Percentiles rank a stretch among this genome's conserved stretches.
Evolutionary conservation across 53 echinoderm and acorn worm genomes (phyloP).

Genomic region (Echinometra lucunter): DNA sequence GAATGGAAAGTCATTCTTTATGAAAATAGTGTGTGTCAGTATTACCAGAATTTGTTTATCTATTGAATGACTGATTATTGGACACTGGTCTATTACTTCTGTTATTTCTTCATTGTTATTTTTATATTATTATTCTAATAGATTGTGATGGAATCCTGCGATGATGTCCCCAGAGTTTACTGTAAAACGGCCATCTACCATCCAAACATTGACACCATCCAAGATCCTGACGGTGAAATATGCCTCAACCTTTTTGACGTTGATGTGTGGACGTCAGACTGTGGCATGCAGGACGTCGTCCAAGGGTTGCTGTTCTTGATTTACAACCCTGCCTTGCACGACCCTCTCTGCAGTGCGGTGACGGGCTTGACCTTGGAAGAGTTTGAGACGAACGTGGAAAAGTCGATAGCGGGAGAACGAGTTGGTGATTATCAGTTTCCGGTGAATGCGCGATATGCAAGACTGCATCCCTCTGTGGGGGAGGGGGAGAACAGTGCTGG

Average conservation of each 20-base stretch:
- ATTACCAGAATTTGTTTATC: too few species aligned
- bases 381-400: conserved; percentile 74
- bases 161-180: conserved; percentile 69
- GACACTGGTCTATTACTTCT: too few species aligned
- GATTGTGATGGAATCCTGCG: neutral
- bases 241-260: conserved; percentile 83
- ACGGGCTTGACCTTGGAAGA: conserved; percentile 70
- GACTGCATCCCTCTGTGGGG: neutral
- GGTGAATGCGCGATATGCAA: conserved; percentile 65
- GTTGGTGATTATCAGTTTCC: conserved; percentile 76
- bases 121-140: neutral
- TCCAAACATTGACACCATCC: conserved; percentile 90
- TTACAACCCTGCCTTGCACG: conserved; percentile 86
- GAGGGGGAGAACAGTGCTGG: neutral
- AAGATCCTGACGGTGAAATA: conserved; percentile 80
- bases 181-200: conserved; percentile 88
- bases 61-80: too few species aligned
- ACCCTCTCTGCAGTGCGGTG: conserved; percentile 67
- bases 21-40: too few species aligned
- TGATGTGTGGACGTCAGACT: conserved; percentile 68
- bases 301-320: conserved; percentile 88
- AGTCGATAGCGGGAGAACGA: conserved; percentile 76
- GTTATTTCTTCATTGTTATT: too few species aligned
- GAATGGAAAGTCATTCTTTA: too few species aligned
- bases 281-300: conserved; percentile 80